Evolutionary conservation across 1,140 invertebrate genomes (phyloP).

Genomic region (Eciton burchellii): DNA sequence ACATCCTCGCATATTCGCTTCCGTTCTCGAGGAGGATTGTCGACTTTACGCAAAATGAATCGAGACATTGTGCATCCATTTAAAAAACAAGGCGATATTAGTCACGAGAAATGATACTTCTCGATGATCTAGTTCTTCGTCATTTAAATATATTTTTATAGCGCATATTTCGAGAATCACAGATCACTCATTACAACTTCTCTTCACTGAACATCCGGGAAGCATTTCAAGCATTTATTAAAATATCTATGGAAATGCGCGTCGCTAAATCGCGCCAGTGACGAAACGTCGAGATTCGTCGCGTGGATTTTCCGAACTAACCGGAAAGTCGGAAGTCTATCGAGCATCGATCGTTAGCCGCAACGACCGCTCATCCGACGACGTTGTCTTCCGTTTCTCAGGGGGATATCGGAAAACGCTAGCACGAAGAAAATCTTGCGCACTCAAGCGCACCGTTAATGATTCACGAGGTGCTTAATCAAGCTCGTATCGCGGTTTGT

Average conservation of each 20-base stretch:
- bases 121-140: conserved; percentile 40
- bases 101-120: conserved; percentile 35
- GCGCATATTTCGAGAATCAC: conserved; percentile 50
- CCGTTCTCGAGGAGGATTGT: not conserved
- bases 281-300: conserved; percentile 13
- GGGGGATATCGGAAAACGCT: not conserved
- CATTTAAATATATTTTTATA: conserved; percentile 35
- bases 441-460: not conserved
- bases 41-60: conserved; percentile 7
- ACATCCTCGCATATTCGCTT: not conserved
- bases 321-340: not conserved
- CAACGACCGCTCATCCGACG: not conserved
- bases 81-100: conserved; percentile 20
- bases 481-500: not conserved
- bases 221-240: not conserved
- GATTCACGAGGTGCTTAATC: conserved; percentile 20
- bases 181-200: conserved; percentile 8
- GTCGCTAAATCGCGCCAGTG: not conserved
- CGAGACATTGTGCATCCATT: not conserved
- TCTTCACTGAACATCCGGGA: conserved; percentile 20
- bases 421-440: conserved; percentile 11
- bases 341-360: not conserved
- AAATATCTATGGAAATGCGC: not conserved
- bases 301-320: not conserved
- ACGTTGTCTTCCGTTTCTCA: not conserved